Evolutionary conservation across 1,140 invertebrate genomes (phyloP).

Genomic region (Cylas formicarius): DNA sequence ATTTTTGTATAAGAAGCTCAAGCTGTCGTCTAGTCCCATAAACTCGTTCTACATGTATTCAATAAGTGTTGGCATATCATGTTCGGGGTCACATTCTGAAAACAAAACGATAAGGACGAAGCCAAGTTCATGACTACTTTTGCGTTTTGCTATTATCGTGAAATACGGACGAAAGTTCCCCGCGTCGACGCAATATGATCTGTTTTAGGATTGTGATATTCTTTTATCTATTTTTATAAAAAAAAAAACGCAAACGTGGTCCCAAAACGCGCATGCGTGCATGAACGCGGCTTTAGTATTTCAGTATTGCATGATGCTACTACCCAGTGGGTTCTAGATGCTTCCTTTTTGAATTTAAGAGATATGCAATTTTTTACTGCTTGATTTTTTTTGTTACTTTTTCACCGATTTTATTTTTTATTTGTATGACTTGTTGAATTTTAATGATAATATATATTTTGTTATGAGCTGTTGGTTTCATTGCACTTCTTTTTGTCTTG

Average conservation of each 20-base stretch:
- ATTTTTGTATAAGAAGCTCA: slow-evolving; percentile 45
- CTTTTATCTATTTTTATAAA: slow-evolving; percentile 19
- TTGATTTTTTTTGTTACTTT: slow-evolving; percentile 39
- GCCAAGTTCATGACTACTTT: slow-evolving; percentile 14
- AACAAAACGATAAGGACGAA: slow-evolving; percentile 5
- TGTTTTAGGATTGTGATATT: slow-evolving; percentile 31
- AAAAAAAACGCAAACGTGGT: slow-evolving; percentile 1
- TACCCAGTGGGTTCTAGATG: slow-evolving; percentile 34
- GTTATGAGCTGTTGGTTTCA: slow-evolving; percentile 36
- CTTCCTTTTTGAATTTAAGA: slow-evolving; percentile 32
- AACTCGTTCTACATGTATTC: slow-evolving; percentile 26
- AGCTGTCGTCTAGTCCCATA: slow-evolving; percentile 43
- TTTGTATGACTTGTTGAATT: slow-evolving; percentile 41
- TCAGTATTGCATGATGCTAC: slow-evolving; percentile 34
- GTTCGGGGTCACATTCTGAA: slow-evolving; percentile 1
- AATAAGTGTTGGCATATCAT: slow-evolving; percentile 39
- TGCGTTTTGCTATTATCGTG: too few species aligned
- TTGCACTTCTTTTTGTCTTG: slow-evolving; percentile 30
- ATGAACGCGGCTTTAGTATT: slow-evolving; percentile 23
- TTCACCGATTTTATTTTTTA: slow-evolving; percentile 38
- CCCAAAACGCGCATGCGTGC: slow-evolving; percentile 10
- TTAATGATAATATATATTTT: slow-evolving; percentile 41
- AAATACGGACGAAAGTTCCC: slow-evolving; percentile 13
- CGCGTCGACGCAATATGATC: slow-evolving; percentile 26
- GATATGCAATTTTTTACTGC: slow-evolving; percentile 33